These are phyloP conservation scores for Noctilio leporinus DNA, from an alignment of 2,113 vertebrate species.

Conservation along the genomic window DNA sequence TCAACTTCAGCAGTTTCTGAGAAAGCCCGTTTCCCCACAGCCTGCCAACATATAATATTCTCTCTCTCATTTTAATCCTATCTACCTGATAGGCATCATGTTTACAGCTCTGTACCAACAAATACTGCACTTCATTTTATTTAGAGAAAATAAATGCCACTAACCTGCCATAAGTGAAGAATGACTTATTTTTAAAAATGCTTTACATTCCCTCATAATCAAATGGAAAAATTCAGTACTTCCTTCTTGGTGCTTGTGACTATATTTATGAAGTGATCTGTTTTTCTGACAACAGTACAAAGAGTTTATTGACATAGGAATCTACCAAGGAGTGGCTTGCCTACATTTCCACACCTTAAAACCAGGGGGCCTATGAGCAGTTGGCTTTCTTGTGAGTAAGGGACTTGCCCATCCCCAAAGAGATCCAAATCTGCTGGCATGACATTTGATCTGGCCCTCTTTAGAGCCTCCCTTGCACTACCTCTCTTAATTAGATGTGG, in stretches of 20 bases:
- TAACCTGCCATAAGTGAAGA: background rate
- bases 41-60: background rate
- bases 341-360: background rate
- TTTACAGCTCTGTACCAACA: background rate
- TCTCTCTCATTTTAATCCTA: background rate
- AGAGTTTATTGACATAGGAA: background rate
- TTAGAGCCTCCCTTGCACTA: background rate
- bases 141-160: conserved; percentile 4
- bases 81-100: background rate
- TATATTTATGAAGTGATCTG: background rate
- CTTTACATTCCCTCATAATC: background rate
- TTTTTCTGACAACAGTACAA: background rate
- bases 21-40: background rate
- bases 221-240: background rate
- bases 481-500: background rate
- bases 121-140: background rate
- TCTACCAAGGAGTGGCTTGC: background rate
- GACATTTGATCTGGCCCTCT: background rate
- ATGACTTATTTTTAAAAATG: background rate
- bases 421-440: background rate
- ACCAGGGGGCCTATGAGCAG: background rate
- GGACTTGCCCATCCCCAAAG: background rate
- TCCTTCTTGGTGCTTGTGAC: background rate
- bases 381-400: background rate
- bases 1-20: background rate